Evolutionary conservation across 2,797 vertebrate genomes (phyloP), one percentile per base, ranked within the genome.

Genomic region (Morus bassanus): DNA sequence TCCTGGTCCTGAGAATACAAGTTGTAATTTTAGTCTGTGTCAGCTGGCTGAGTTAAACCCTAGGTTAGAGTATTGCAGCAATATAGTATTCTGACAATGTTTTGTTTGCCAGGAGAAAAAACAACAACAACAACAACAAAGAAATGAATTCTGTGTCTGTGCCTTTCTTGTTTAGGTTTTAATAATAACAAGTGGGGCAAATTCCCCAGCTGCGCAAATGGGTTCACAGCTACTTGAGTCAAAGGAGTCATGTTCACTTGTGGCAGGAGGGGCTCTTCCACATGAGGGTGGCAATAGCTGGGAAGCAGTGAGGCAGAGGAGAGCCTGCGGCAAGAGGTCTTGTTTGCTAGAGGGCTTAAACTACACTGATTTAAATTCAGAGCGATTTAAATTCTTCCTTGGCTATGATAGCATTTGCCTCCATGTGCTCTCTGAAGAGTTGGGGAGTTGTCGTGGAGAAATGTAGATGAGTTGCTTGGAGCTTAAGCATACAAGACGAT

Each of bases 191-290:
- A 48, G 25, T 2, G 45, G 51, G 77, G 23, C 19, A 61, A 83
- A 70, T 41, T 61, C 56, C 17, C 7, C 51, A 41, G 46, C 61
- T 69, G 67, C 1, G 16, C 21, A 59, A 50, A 39, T 6, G 48
- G 23, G 31, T 39, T 74, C 53, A 27, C 53, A 18, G 46, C 37
- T 5, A 1, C 25, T 45, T 9, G 54, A 50, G 31, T 73, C 28
- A 18, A n/a, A 41, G 63, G 45, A 57, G 41, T 6, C 5, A 1
- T 9, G 14, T 7, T 22, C 21, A 4, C 41, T 25, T 4, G 2
- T 65, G 64, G 50, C 39, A 75, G 57, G 33, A 61, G 43, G 37
- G 35, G 27, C 33, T n/a, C 22, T 50, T 31, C 8, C 39, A 39
- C 2, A 2, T 39, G 56, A 54, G 13, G 21, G 18, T 23, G 43